phyloP scores from a whole-genome alignment of 2,888 invertebrate species.

The Caenorhabditis sp. region DNA sequence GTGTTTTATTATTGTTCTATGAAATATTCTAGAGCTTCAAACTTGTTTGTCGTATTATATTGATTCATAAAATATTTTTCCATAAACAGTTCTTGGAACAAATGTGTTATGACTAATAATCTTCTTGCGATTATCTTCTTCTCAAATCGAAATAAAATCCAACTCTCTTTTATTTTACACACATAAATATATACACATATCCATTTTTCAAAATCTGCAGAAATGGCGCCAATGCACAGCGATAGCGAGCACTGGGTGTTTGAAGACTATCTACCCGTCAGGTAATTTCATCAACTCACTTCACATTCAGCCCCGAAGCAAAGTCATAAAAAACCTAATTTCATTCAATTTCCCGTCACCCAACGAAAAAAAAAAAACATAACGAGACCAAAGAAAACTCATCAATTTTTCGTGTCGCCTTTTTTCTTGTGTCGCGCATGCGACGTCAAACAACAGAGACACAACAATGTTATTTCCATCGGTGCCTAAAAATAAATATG shows the following conservation, averaged over 20 bases:
- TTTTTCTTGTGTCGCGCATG: neutral
- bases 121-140: slow-evolving; percentile 6
- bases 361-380: neutral
- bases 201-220: neutral
- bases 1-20: too few species aligned
- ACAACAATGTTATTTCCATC: neutral
- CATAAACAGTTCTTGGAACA: too few species aligned
- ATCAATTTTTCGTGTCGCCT: slow-evolving; percentile 3
- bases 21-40: too few species aligned
- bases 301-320: neutral
- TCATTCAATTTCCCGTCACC: neutral
- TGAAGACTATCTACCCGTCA: slow-evolving; percentile 36
- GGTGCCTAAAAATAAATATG: neutral
- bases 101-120: too few species aligned
- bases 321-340: neutral
- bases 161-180: slow-evolving; percentile 8
- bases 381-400: slow-evolving; percentile 1
- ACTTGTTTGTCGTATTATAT: too few species aligned
- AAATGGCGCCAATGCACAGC: neutral
- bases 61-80: too few species aligned
- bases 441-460: neutral
- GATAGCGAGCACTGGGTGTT: slow-evolving; percentile 34
- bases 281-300: slow-evolving; percentile 7
- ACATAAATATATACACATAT: neutral
- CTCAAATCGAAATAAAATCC: slow-evolving; percentile 15